Evolutionary conservation across 2,888 invertebrate species (phyloP).

Genomic region (Epicampocera succincta): DNA sequence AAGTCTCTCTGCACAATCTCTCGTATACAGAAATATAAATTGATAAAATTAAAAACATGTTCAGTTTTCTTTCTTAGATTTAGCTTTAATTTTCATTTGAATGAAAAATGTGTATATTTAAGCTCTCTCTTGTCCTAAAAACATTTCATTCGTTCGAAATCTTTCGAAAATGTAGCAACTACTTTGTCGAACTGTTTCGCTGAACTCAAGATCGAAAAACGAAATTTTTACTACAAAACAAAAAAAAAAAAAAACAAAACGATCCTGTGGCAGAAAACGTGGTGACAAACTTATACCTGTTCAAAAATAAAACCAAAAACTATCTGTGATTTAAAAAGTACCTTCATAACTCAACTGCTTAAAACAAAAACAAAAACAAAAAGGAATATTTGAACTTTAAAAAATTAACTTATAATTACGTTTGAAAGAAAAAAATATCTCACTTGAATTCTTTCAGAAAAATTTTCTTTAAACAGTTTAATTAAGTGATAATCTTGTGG

Average conservation of each 20-base stretch:
- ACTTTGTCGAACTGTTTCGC: slow-evolving; percentile 69
- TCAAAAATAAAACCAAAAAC: slow-evolving; percentile 37
- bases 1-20: not conserved
- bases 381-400: not conserved
- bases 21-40: not conserved
- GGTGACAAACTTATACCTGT: not conserved
- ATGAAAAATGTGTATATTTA: slow-evolving; percentile 54
- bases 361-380: slow-evolving; percentile 3
- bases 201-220: slow-evolving; percentile 67
- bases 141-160: slow-evolving; percentile 70
- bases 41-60: slow-evolving; percentile 9
- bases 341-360: slow-evolving; percentile 46
- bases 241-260: slow-evolving; percentile 28
- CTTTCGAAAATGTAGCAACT: slow-evolving; percentile 78
- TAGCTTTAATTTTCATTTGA: slow-evolving; percentile 2
- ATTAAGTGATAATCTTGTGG: slow-evolving; percentile 38
- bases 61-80: slow-evolving; percentile 7
- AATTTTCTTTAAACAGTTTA: slow-evolving; percentile 30
- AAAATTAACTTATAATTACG: not conserved
- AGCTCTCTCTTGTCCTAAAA: slow-evolving; percentile 30
- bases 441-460: slow-evolving; percentile 31
- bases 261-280: slow-evolving; percentile 56
- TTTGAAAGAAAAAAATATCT: slow-evolving; percentile 15
- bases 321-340: slow-evolving; percentile 70
- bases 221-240: slow-evolving; percentile 6